Base-by-base conservation (phyloP, 2,797 vertebrate species). In the Martes flavigula region DNA sequence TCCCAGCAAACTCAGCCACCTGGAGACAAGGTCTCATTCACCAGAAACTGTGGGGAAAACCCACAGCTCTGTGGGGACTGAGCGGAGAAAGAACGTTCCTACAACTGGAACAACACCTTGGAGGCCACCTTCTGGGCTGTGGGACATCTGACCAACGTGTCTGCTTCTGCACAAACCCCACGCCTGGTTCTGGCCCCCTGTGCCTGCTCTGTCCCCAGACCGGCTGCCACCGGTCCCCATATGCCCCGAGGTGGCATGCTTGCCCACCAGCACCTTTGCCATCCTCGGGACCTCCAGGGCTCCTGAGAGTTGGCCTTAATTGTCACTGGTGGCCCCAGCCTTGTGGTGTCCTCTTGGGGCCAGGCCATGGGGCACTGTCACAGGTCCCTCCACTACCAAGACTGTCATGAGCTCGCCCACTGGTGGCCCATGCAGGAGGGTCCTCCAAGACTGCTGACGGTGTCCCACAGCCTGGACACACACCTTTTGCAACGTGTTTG, bases 361-460 rank as follows among this genome's bases (percentile, higher is more conserved):
- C 4, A 5, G 30, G 58, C 18, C 3, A 40, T 5, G 27, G 30
- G 9, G 56, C 56, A 30, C 81, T 32, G 17, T 83, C 38, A 20
- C 5, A 11, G 40, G 38, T 75, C 58, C 40, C 58, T 62, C 79
- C 13, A 2, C 38, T 32, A 20, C 7, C 56, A 43, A 32, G 58
- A 43, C 38, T 20, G 35, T 14, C 35, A 7, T 4, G 56, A 40
- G 20, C 35, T 60, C 11, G 27, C 7, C 27, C 23, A 10, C 81
- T 7, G 14, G 17, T 20, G 27, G 58, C 17, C 82, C 11, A 0
- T 3, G 82, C 40, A n/a, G 46, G 82, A 14, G 43, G 60, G 30
- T 1, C 43, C 40, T n/a, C 21, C 2, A 25, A 46, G 20, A 3
- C 7, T 0, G 60, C 60, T 3, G 7, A n/a, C 0, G 0, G 82